phyloP scores from a whole-genome alignment of 2,113 vertebrate species.

The Numida meleagris region DNA sequence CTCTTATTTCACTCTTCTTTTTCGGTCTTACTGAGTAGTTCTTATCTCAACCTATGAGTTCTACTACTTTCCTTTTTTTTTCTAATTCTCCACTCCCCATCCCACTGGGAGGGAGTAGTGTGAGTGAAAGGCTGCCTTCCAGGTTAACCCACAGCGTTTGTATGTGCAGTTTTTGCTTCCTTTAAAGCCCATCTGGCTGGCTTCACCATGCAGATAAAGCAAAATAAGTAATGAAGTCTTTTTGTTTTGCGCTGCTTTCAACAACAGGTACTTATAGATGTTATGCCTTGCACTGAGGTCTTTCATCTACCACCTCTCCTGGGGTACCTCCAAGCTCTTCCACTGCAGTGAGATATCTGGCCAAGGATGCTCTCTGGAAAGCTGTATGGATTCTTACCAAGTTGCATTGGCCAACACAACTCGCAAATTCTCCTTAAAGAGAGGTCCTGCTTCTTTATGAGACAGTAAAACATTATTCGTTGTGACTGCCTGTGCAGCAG shows the following conservation, averaged over 20 bases:
- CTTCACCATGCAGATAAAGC: neutral
- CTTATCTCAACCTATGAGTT: too few species aligned
- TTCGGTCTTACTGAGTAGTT: too few species aligned
- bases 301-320: neutral
- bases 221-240: neutral
- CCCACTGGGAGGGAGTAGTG: too few species aligned
- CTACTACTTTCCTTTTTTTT: too few species aligned
- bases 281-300: neutral
- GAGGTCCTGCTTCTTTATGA: conserved; percentile 16
- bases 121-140: too few species aligned
- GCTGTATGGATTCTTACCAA: neutral
- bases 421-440: conserved; percentile 25
- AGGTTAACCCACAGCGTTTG: neutral
- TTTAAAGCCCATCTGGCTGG: neutral
- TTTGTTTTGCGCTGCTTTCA: neutral
- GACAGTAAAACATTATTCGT: conserved; percentile 34
- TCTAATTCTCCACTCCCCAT: too few species aligned
- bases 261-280: neutral
- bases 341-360: neutral
- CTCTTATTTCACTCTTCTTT: too few species aligned
- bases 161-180: neutral
- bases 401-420: conserved; percentile 45
- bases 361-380: neutral
- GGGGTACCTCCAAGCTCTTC: neutral
- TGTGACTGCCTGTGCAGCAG: conserved; percentile 15